A percentile compares a stretch with the other conserved stretches of the same genome.
Evolutionary conservation across 2,888 invertebrate species (phyloP).

Genomic region (Craniophora ligustri): DNA sequence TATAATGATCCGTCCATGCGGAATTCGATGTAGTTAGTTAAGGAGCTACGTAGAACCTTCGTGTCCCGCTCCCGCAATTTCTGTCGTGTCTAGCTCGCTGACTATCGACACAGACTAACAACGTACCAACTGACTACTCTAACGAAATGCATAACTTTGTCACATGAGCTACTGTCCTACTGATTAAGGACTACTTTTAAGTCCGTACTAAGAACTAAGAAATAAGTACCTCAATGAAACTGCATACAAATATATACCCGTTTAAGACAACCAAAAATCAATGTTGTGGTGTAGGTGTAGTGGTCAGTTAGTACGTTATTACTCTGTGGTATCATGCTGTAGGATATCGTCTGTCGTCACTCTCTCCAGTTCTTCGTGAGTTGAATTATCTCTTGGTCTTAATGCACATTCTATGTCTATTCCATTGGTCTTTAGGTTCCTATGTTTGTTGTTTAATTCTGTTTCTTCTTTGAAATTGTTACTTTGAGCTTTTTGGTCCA

Average conservation of each 20-base stretch:
- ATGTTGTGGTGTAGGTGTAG: not conserved
- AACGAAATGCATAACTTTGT: not conserved
- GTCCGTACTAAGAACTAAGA: no score
- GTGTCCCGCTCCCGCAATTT: slow-evolving; percentile 42
- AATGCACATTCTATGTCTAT: slow-evolving; percentile 15
- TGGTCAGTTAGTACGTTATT: slow-evolving; percentile 2
- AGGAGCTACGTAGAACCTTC: slow-evolving; percentile 71
- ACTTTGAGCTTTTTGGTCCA: not conserved
- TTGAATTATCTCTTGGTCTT: slow-evolving; percentile 34
- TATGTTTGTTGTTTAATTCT: not conserved
- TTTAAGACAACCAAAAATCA: no score
- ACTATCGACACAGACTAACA: slow-evolving; percentile 1
- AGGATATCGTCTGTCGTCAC: slow-evolving; percentile 30
- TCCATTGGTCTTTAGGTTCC: slow-evolving; percentile 7
- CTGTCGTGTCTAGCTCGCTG: slow-evolving; percentile 48
- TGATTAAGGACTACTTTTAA: no score
- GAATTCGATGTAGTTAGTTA: slow-evolving; percentile 77
- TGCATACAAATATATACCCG: no score
- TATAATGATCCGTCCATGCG: slow-evolving; percentile 82
- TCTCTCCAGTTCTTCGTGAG: slow-evolving; percentile 19
- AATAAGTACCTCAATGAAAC: no score
- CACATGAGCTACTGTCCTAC: no score
- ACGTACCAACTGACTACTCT: slow-evolving; percentile 3
- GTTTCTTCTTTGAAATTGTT: not conserved
- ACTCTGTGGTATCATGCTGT: slow-evolving; percentile 26